Conservation (phyloP, 2,888 invertebrate genomes). For the Amphipoea lucens region DNA sequence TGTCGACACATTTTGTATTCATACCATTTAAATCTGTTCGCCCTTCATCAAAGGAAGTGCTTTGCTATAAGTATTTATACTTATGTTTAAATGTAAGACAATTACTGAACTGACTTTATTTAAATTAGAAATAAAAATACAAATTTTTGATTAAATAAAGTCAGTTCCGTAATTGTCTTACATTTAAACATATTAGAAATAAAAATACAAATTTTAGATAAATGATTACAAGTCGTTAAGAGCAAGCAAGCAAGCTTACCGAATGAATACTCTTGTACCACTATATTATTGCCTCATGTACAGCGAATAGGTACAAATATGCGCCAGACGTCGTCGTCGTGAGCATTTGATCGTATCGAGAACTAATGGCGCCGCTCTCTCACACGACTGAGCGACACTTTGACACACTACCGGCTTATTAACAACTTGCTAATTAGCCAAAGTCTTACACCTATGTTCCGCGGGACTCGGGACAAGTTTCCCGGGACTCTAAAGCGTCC, state of each 20-base stretch:
- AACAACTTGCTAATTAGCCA: constrained; percentile 60
- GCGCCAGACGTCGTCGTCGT: not conserved
- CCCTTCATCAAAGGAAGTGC: constrained; percentile 53
- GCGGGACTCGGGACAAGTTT: constrained; percentile 35
- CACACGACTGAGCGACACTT: constrained; percentile 37
- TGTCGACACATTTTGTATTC: constrained; percentile 47
- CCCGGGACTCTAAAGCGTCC: constrained; percentile 26
- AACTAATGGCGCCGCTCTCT: constrained; percentile 44
- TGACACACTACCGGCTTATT: constrained; percentile 39
- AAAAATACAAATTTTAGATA: constrained; percentile 5
- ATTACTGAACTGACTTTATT: constrained; percentile 24
- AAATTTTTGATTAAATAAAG: not conserved
- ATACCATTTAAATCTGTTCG: constrained; percentile 51
- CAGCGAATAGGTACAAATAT: constrained; percentile 1
- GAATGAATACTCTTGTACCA: not conserved
- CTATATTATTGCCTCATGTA: not conserved
- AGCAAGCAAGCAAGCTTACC: not conserved
- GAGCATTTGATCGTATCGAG: constrained; percentile 16
- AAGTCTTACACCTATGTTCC: constrained; percentile 45
- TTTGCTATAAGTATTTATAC: constrained; percentile 10
- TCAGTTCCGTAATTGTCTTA: too few relatives aligned
- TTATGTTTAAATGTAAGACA: constrained; percentile 11
- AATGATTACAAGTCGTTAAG: constrained; percentile 16
- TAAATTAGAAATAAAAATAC: constrained; percentile 11
- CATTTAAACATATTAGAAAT: not conserved